Conservation (phyloP, 1,140 invertebrate species). For the Drosophila varians region DNA sequence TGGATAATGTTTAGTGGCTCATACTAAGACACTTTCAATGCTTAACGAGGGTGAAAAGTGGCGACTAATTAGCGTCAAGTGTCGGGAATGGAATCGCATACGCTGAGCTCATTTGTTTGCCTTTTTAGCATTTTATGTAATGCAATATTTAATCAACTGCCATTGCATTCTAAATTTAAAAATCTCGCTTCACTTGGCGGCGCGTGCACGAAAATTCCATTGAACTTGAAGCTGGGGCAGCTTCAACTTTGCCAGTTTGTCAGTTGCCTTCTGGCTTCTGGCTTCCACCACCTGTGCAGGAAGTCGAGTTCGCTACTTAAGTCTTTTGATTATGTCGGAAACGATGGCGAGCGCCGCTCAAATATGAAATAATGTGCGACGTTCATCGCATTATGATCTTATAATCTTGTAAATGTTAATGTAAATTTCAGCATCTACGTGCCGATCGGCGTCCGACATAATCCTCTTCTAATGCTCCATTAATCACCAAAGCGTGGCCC, state of each 20-base stretch:
- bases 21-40: slow-evolving; percentile 40
- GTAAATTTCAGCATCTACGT: slow-evolving; percentile 60
- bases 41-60: slow-evolving; percentile 62
- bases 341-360: slow-evolving; percentile 3
- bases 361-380: slow-evolving; percentile 39
- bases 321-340: slow-evolving; percentile 68
- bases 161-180: slow-evolving; percentile 55
- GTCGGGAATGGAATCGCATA: slow-evolving; percentile 18
- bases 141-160: slow-evolving; percentile 55
- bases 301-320: slow-evolving; percentile 73
- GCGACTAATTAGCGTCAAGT: slow-evolving; percentile 52
- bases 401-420: slow-evolving; percentile 34
- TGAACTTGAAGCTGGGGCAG: slow-evolving; percentile 48
- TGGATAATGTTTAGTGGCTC: slow-evolving; percentile 14
- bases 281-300: slow-evolving; percentile 35
- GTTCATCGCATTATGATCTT: slow-evolving; percentile 33
- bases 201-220: slow-evolving; percentile 59
- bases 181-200: slow-evolving; percentile 26
- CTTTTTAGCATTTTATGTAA: slow-evolving; percentile 48
- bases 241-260: background rate
- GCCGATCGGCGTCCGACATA: slow-evolving; percentile 40
- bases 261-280: background rate
- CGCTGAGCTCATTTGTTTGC: slow-evolving; percentile 31
- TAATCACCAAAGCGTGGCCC: slow-evolving; percentile 25
- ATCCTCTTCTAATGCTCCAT: slow-evolving; percentile 43